Evolutionary conservation across 2,888 invertebrate genomes (phyloP).

Genomic region (Lamellibrachia columna): DNA sequence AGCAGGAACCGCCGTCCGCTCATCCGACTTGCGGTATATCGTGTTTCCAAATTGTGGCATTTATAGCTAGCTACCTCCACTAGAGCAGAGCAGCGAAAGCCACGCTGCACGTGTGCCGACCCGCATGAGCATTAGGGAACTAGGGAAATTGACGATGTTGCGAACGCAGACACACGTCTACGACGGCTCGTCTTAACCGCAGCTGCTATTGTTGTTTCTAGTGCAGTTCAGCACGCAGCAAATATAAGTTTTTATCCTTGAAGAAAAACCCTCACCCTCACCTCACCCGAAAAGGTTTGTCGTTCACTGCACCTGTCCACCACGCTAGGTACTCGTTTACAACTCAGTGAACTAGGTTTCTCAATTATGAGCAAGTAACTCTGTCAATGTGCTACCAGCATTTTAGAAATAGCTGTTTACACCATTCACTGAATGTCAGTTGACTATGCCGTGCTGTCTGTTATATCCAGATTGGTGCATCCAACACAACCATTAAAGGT

Average conservation of each 20-base stretch:
- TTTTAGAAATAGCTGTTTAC: no score
- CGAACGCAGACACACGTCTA: neutral
- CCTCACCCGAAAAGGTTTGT: no score
- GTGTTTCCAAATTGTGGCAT: neutral
- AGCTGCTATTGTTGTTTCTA: neutral
- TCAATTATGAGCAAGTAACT: no score
- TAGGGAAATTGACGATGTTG: neutral
- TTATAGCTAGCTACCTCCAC: neutral
- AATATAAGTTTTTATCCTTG: no score
- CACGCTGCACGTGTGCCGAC: neutral
- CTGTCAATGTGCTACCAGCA: no score
- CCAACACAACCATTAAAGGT: no score
- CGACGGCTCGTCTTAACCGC: neutral
- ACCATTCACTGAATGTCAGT: neutral
- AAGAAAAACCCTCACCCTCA: no score
- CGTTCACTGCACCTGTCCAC: no score
- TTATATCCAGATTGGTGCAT: no score
- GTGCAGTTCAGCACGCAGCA: neutral
- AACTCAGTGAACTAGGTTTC: no score
- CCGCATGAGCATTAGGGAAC: neutral
- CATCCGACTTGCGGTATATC: neutral
- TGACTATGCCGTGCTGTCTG: neutral
- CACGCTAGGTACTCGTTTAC: no score
- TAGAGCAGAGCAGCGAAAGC: neutral
- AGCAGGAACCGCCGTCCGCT: neutral